A percentile compares a stretch with the other conserved stretches of the same genome.
These are phyloP conservation scores for Polyommatus iphigenia DNA, from an alignment of 2,888 invertebrate species.

Conservation along the genomic window DNA sequence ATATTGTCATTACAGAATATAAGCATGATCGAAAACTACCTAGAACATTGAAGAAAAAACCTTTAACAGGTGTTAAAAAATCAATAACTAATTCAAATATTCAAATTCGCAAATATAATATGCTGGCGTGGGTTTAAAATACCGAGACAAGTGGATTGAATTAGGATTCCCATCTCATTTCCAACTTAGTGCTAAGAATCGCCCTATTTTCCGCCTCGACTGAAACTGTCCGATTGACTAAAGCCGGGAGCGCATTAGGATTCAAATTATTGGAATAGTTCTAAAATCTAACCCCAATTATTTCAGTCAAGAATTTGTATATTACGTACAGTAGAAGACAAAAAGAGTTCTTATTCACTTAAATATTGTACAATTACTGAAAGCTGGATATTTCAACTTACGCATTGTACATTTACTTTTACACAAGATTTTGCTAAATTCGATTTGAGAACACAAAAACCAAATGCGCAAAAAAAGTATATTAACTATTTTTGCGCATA, in stretches of 20 bases:
- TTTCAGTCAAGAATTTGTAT: background rate
- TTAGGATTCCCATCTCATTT: constrained; percentile 47
- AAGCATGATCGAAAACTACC: too few species aligned
- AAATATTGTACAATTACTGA: too few species aligned
- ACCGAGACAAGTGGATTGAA: constrained; percentile 41
- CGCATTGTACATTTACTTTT: too few species aligned
- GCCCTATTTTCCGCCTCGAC: constrained; percentile 47
- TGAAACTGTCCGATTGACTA: constrained; percentile 43
- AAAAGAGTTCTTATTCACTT: background rate
- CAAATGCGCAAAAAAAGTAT: too few species aligned
- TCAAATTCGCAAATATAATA: background rate
- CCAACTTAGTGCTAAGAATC: constrained; percentile 46
- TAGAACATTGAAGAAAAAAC: too few species aligned
- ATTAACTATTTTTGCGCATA: too few species aligned
- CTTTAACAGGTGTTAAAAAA: too few species aligned
- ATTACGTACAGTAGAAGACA: background rate
- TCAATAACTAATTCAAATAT: too few species aligned
- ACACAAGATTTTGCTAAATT: too few species aligned
- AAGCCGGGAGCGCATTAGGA: constrained; percentile 37
- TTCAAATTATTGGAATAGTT: constrained; percentile 17
- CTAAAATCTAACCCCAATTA: background rate
- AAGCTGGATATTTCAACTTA: too few species aligned
- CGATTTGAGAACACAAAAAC: too few species aligned
- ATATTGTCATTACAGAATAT: too few species aligned
- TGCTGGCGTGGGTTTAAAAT: background rate